Base-by-base conservation (phyloP, 2,888 invertebrate species). In the Scaptomyza reducta region DNA sequence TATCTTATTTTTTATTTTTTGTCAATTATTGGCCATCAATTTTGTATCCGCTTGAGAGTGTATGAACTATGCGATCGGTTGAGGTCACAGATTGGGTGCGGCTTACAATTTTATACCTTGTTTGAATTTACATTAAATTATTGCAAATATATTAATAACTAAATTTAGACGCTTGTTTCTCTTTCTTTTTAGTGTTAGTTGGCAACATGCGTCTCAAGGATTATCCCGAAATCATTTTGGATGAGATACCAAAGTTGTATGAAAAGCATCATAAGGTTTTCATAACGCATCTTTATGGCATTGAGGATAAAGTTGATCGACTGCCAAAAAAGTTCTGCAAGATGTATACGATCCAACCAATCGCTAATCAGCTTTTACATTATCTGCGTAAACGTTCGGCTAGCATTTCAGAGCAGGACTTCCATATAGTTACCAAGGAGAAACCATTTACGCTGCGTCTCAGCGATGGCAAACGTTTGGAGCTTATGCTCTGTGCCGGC, bases 401-500 rank as follows among this genome's bases (percentile, higher is more conserved):
- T 1, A 56, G 65, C 13, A 45, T 83, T 10, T 42, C 47, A 0
- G 16, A 33, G 14, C 10, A 56, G 7, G 72, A 86, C 6, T 83
- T 81, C 13, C 41, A 67, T 3, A 62, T 84, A 27, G 58, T 83
- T 2, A 29, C 62, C 13, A 65, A 69, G 0, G 16, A 41, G 1
- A 1, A 70, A 18, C 84, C 84, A 1, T 60, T 83, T 1, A 31
- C 27, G 1, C 9, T 83, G 27, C 65, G 65, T 0, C 73, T 86
- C 1, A 74, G 47, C 25, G 70, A 77, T 16, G 86, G 84, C 5
- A 66, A 63, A 16, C 70, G 69, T 0, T 33, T 84, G 56, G 67
- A 84, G 59, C 50, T 61, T 1, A 86, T 84, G 84, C 64, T 84
- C 40, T 86, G 84, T 51, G 56, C 71, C 6, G 84, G 81, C 3